These are phyloP conservation scores for Acrobasis repandana DNA, from an alignment of 2,888 invertebrate genomes.

Conservation along the genomic window DNA sequence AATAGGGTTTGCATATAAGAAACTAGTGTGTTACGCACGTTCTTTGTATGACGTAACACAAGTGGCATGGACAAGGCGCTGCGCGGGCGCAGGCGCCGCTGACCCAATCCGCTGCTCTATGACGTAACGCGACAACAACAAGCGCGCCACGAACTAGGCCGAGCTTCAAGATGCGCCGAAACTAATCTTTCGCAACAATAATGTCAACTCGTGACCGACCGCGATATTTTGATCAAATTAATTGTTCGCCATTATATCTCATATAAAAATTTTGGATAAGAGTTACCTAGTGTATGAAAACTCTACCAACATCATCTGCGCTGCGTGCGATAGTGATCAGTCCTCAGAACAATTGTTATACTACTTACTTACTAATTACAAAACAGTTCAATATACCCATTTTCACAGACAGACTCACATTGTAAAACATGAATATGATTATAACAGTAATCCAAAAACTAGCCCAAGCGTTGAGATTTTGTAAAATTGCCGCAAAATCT, in stretches of 20 bases:
- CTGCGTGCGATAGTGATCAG: no score
- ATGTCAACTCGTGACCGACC: conserved; percentile 32
- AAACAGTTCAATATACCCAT: conserved; percentile 8
- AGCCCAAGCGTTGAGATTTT: conserved; percentile 36
- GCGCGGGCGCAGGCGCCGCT: conserved; percentile 50
- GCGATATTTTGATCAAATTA: conserved; percentile 30
- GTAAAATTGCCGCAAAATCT: conserved; percentile 35
- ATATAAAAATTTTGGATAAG: background rate
- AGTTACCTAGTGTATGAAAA: no score
- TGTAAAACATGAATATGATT: conserved; percentile 12
- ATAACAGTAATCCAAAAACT: conserved; percentile 21
- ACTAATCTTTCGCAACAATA: conserved; percentile 62
- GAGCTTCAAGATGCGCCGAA: conserved; percentile 67
- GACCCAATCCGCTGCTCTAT: conserved; percentile 67
- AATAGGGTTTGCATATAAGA: conserved; percentile 33
- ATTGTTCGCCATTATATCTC: conserved; percentile 9
- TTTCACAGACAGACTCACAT: conserved; percentile 1
- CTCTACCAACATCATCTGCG: no score
- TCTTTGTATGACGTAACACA: conserved; percentile 65
- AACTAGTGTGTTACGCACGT: conserved; percentile 56
- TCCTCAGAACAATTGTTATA: no score
- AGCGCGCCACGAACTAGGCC: conserved; percentile 61
- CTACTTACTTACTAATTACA: no score
- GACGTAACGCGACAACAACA: conserved; percentile 55
- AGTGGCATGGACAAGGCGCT: conserved; percentile 54